Evolutionary conservation across 1,140 invertebrate species (phyloP), one percentile per base, ranked within the genome.

Genomic region (Dendrolimus kikuchii): DNA sequence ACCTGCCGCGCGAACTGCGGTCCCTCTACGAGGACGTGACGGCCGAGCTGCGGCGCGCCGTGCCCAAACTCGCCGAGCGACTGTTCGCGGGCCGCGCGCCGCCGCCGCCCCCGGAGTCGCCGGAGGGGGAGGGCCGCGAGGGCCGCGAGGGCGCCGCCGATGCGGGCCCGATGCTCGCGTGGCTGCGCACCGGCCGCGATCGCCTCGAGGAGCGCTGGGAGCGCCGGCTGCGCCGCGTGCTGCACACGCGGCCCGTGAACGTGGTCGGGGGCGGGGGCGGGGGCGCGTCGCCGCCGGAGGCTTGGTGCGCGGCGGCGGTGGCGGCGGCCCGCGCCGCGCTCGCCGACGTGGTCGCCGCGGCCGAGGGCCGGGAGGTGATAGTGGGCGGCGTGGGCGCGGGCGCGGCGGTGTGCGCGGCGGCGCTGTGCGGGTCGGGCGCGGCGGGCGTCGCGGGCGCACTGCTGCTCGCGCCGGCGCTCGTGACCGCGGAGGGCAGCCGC

Each of bases 401-500:
- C 23, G 71, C 64, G 51, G 59, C 64, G n/a, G 38, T 64, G 41
- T 57, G 47, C 9, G 57, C 53, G 43, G 63, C 57, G 46, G 55
- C 64, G 55, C 57, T 51, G 46, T 40, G 39, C 40, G 51, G 40
- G 10, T n/a, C 49, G 49, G 59, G 46, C 41, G 46, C 40, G 10
- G 41, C 49, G 40, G 9, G 48, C 6, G 49, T 49, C 49, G 49
- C 55, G n/a, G 59, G 55, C 2, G 48, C 61, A 49, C 47, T 67
- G 62, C 60, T 71, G 64, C 64, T 71, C 59, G 67, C 66, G 54
- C 64, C 66, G 60, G 60, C 68, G 54, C 59, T 68, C 56, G 50
- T 58, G 8, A 67, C 73, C 37, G 68, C 73, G 36, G 72, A 69
- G 64, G 74, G 69, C 40, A 45, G 57, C 45, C 62, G 64, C 51